Base-by-base conservation (phyloP, 2,888 invertebrate genomes). In the Oegoconia quadripuncta region DNA sequence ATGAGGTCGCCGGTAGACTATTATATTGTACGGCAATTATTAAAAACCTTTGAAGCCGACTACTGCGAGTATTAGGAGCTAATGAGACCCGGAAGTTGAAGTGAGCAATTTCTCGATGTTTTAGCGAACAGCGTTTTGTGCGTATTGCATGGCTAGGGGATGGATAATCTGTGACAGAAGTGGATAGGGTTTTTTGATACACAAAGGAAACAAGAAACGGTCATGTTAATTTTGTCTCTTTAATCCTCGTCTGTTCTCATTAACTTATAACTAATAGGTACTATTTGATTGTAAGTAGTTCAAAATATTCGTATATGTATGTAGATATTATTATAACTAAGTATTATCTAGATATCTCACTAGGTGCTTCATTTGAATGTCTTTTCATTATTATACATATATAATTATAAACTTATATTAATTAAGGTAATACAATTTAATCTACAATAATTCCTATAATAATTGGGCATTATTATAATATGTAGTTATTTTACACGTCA, bases 301-400 rank as follows among this genome's bases (percentile, higher is more conserved):
- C 54, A 58, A 64, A 59, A 56, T 55, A 53, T 55, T 50, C 51
- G 52, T 48, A 46, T 54, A 59, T 50, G 41, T 52, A 59, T 36
- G 46, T 49, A 43, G 50, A 13, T 32, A 29, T 30, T 29, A 15
- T 25, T 31, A 20, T n/a, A n/a, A n/a, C n/a, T n/a, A n/a, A n/a
- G n/a, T 20, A 31, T 3, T 18, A 7, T 8, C 8, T 57, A 42
- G 41, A 45, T 52, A 57, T 56, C 47, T 55, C 50, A 53, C 53
- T 53, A 55, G 48, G 46, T 50, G 54, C 41, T 52, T 44, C 13
- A 48, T 32, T 27, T 41, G 8, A 30, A 26, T 34, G 6, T 22
- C 9, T 9, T 22, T 22, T 8, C 2, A 22, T 22, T 9, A 22
- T 7, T 22, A 22, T 17, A 13, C 11, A 11, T 22, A 29, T 25